Evolutionary conservation across 2,888 invertebrate genomes (phyloP), one percentile per base, ranked within the genome.

Genomic region (Leucophenga montana): DNA sequence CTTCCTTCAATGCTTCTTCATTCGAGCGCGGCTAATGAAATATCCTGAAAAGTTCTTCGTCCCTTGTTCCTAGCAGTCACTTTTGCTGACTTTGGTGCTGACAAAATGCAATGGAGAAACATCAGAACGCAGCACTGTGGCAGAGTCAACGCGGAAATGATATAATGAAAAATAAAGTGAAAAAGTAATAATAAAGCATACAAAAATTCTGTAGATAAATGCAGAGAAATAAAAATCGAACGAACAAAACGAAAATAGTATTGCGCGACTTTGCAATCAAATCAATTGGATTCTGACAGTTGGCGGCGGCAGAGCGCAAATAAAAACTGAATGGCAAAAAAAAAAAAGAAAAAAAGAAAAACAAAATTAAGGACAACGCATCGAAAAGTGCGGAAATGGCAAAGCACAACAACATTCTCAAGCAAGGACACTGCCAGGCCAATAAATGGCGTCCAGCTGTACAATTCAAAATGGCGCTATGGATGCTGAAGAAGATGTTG

Each of bases 111-210:
- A 8, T 39, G 39, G 39, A 39, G 39, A 11, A 39, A 11, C 39
- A 39, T 39, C 39, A 39, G 27, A 27, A 27, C 27, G 27, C 27
- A 27, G 20, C 20, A 18, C 53, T 53, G 53, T 16, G 53, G 18
- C 20, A 44, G n/a, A 44, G 61, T 56, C 44, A 61, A 2, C 39
- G 18, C 61, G 39, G 61, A 61, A 61, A 61, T 61, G 33, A 18
- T 61, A 61, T 61, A 64, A 64, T 48, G 62, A 64, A 48, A 31
- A 64, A 64, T 48, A 46, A 64, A 61, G 57, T 61, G 9, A 16
- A 39, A 11, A 16, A 46, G 62, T 46, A 39, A 48, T 20, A 16
- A 59, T 39, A 39, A 39, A 39, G 39, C 39, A 39, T 39, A 39
- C 39, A 39, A 39, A 39, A 39, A 39, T 39, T n/a, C n/a, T 39